Evolutionary conservation across 2,888 invertebrate genomes (phyloP), one percentile per base, ranked within the genome.

Genomic region (Polyommatus iphigenia): DNA sequence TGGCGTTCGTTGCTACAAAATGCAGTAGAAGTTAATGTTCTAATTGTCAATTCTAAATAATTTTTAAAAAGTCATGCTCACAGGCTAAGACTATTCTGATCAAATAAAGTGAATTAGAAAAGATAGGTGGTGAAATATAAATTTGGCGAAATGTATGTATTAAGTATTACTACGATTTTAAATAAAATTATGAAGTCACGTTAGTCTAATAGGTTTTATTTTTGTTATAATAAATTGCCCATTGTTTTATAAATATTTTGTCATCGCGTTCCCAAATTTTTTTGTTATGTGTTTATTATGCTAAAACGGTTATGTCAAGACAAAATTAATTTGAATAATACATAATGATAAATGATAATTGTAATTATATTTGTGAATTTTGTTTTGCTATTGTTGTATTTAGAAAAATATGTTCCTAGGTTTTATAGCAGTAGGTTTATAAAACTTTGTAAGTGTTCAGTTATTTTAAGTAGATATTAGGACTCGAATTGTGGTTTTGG

Each of bases 1-100:
- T 93, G 93, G 93, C 93, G 93, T 90, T 92, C 86, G 86, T 88
- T 89, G 87, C 87, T 88, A 88, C 89, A 89, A 90, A 89, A 91
- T 91, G 92, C 91, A 91, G 91, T 90, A 87, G 87, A 86, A 88
- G 88, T 85, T 87, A 86, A 85, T 90, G 89, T 83, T 89, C 84
- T 81, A 89, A 85, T 88, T 91, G 91, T 91, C 91, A 90, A 89
- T 89, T 90, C 88, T 82, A 86, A 88, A 87, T 86, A 88, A 87
- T 88, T 86, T 79, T 86, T 82, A 85, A 87, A 89, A 89, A 90
- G 89, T 90, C 87, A 91, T 91, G 89, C 85, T 84, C 84, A 79
- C 87, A 86, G 84, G 79, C 81, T 89, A 88, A 85, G 80, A 85
- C 83, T 83, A 84, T 83, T 83, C 84, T 82, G 85, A 85, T 85